phyloP scores from a whole-genome alignment of 1,140 invertebrate species.

The Ips nitidus region DNA sequence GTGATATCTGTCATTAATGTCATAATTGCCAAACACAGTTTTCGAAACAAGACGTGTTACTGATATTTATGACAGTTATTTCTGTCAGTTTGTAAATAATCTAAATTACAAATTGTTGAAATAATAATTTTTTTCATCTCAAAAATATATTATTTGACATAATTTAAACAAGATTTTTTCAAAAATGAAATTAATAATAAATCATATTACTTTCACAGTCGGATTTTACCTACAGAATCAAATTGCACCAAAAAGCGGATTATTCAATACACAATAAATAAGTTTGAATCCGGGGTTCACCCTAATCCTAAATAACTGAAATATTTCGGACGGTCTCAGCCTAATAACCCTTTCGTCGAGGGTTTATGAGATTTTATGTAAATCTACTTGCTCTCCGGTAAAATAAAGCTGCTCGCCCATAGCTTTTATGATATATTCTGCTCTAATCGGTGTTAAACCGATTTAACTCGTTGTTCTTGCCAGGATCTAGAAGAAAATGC shows the following conservation, averaged over 20 bases:
- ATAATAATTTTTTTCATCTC: no score
- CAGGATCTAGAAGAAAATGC: not conserved
- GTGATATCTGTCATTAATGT: no score
- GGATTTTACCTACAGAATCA: no score
- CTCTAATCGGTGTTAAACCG: slow-evolving; percentile 28
- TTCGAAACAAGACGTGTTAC: no score
- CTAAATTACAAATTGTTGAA: no score
- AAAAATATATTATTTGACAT: no score
- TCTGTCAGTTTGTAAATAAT: no score
- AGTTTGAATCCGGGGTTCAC: not conserved
- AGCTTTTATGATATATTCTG: slow-evolving; percentile 29
- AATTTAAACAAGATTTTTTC: no score
- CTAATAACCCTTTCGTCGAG: slow-evolving; percentile 18
- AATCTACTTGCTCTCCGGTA: slow-evolving; percentile 29
- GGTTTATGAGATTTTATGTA: slow-evolving; percentile 28
- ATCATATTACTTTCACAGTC: no score
- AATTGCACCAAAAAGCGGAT: not conserved
- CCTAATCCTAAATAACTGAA: slow-evolving; percentile 26
- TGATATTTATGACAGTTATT: no score
- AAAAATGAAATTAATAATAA: no score
- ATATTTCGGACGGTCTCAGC: slow-evolving; percentile 15
- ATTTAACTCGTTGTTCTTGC: slow-evolving; percentile 17
- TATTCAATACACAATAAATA: not conserved
- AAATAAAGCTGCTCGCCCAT: slow-evolving; percentile 28
- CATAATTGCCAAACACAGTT: no score